Evolutionary conservation across 2,797 vertebrate species (phyloP).

Genomic region (Sparus aurata): DNA sequence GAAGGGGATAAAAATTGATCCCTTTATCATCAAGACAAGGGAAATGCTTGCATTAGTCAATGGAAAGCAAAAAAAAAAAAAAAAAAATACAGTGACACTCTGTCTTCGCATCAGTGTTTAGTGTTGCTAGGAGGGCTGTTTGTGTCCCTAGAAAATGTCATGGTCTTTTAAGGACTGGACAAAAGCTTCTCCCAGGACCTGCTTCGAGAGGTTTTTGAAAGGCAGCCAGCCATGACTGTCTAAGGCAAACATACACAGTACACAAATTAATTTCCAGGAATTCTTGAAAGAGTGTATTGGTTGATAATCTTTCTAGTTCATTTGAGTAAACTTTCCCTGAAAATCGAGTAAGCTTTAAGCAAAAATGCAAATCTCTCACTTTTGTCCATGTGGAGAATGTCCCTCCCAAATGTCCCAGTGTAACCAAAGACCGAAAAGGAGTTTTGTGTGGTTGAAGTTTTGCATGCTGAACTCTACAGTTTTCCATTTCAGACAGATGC

Average conservation of each 20-base stretch:
- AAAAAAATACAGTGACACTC: neutral
- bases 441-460: neutral
- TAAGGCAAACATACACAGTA: neutral
- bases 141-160: slow-evolving; percentile 42
- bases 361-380: neutral
- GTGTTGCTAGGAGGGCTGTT: neutral
- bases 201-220: slow-evolving; percentile 3
- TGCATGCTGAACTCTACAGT: neutral
- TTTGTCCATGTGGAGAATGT: neutral
- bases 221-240: neutral
- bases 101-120: slow-evolving; percentile 12
- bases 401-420: neutral
- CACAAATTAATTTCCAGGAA: neutral
- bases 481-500: neutral
- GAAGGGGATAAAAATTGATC: slow-evolving; percentile 55
- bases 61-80: too few species aligned
- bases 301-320: neutral
- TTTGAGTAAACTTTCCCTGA: neutral
- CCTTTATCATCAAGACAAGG: slow-evolving; percentile 41
- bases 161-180: slow-evolving; percentile 2
- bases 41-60: slow-evolving; percentile 32
- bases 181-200: neutral
- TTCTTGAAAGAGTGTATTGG: neutral
- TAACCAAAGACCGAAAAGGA: neutral
- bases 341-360: neutral